Evolutionary conservation across 1,140 invertebrate genomes (phyloP).

Genomic region (Drosophila sp.): DNA sequence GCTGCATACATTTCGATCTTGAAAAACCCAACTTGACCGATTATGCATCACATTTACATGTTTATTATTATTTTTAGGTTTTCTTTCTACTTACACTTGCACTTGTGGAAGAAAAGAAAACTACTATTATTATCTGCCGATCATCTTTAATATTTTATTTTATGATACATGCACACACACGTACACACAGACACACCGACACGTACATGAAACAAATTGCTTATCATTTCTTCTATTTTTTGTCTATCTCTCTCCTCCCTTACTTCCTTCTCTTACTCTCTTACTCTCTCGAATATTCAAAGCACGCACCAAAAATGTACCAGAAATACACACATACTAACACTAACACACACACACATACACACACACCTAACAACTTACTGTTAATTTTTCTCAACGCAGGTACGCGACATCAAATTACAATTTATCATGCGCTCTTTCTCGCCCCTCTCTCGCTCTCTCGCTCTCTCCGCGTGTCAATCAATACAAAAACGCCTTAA

Average conservation of each 20-base stretch:
- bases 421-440: slow-evolving; percentile 68
- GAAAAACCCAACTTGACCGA: slow-evolving; percentile 27
- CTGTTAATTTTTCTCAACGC: slow-evolving; percentile 72
- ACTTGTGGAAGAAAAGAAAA: slow-evolving; percentile 34
- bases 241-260: slow-evolving; percentile 25
- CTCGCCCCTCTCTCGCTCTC: slow-evolving; percentile 25
- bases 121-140: slow-evolving; percentile 52
- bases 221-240: slow-evolving; percentile 63
- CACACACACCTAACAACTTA: slow-evolving; percentile 58
- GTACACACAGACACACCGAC: slow-evolving; percentile 42
- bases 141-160: slow-evolving; percentile 63
- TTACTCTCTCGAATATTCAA: slow-evolving; percentile 49
- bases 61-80: slow-evolving; percentile 20
- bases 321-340: slow-evolving; percentile 43
- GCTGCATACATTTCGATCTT: slow-evolving; percentile 3
- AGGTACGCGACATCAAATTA: slow-evolving; percentile 75
- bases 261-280: slow-evolving; percentile 1
- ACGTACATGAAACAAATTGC: slow-evolving; percentile 44
- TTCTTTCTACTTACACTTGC: slow-evolving; percentile 46
- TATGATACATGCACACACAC: slow-evolving; percentile 27
- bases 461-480: slow-evolving; percentile 19
- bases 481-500: slow-evolving; percentile 55
- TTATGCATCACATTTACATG: slow-evolving; percentile 28
- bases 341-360: slow-evolving; percentile 41
- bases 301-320: slow-evolving; percentile 63